phyloP scores from a whole-genome alignment of 2,888 invertebrate species.

The Drosophila cognata region DNA sequence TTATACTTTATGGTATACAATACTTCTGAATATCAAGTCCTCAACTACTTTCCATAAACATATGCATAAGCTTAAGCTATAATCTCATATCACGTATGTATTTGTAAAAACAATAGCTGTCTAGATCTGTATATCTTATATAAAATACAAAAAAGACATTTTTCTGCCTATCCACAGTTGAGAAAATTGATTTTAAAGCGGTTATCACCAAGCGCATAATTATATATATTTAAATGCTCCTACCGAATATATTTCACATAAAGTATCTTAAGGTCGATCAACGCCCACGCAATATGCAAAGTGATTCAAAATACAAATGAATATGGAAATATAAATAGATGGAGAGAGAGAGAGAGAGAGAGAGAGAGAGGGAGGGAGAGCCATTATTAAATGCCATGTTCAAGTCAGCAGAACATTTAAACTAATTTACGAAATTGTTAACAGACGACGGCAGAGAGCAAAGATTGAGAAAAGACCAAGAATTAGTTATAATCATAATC shows the following conservation, averaged over 20 bases:
- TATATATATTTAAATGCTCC: constrained; percentile 52
- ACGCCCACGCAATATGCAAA: constrained; percentile 54
- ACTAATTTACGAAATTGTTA: constrained; percentile 75
- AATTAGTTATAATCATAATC: constrained; percentile 76
- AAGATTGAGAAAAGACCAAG: constrained; percentile 44
- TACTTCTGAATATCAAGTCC: neutral
- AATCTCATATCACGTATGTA: constrained; percentile 1
- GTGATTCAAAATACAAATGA: constrained; percentile 45
- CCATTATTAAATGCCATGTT: constrained; percentile 25
- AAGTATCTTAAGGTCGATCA: constrained; percentile 49
- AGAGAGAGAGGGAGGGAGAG: neutral
- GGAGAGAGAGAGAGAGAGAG: neutral
- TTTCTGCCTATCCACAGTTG: constrained; percentile 18
- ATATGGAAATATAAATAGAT: neutral
- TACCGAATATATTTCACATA: constrained; percentile 40
- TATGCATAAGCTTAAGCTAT: neutral
- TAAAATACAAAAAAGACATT: neutral
- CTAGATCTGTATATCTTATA: neutral
- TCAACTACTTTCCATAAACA: neutral
- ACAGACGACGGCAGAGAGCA: constrained; percentile 35
- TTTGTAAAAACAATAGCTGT: neutral
- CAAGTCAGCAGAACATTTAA: constrained; percentile 57
- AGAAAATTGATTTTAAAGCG: constrained; percentile 5
- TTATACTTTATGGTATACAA: neutral
- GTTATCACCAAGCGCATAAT: constrained; percentile 48